Percentiles rank a stretch among this genome's conserved stretches.
Conservation (phyloP, 2,797 vertebrate genomes). For the Malurus leucopterus region DNA sequence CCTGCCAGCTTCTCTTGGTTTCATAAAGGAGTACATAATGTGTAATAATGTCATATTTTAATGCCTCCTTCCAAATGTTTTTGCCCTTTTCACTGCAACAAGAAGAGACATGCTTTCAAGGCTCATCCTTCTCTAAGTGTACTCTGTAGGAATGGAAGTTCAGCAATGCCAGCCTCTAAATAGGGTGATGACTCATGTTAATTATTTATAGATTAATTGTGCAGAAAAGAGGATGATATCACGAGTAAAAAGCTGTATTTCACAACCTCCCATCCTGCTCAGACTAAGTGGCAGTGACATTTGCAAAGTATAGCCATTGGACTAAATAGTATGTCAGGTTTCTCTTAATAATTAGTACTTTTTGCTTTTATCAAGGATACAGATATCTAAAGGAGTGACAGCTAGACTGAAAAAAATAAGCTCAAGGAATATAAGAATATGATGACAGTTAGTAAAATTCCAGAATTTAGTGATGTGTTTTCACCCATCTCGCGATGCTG, state of each 20-base stretch:
- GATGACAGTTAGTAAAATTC: neutral
- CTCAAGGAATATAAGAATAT: neutral
- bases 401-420: neutral
- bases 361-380: neutral
- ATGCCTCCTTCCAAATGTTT: neutral
- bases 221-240: neutral
- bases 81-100: neutral
- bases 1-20: neutral
- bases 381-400: neutral
- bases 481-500: neutral
- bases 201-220: conserved; percentile 5
- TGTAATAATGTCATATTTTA: neutral
- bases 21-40: neutral
- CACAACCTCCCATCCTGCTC: neutral
- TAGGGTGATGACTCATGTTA: neutral
- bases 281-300: neutral
- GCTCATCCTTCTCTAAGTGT: neutral
- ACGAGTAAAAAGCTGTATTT: neutral
- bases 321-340: neutral
- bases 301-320: neutral
- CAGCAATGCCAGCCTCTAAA: neutral
- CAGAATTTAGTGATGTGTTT: neutral
- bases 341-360: neutral
- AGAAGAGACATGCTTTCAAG: neutral
- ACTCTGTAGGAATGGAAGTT: neutral